Base-by-base conservation (phyloP, 1,140 invertebrate genomes). In the Zaprionus capensis region DNA sequence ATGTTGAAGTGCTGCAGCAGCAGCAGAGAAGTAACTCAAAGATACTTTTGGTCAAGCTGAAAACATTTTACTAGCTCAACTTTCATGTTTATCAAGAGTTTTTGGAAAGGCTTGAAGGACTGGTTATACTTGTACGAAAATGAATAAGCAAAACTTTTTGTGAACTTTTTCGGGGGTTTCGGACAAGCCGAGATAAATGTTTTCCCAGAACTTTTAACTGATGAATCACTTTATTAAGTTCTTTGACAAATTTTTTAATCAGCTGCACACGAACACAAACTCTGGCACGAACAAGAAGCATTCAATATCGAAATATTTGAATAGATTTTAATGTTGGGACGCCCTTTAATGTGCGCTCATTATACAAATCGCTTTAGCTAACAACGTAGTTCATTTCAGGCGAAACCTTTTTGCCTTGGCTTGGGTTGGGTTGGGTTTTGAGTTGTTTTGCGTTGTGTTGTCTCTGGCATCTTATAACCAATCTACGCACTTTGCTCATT, bases 31-130 rank as follows among this genome's bases (percentile, higher is more conserved):
- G 56, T 56, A 67, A 53, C 56, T 74, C 41, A 56, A 53, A 61
- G 64, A 81, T 73, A 70, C 77, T 75, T 80, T 46, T 41, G 53
- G 46, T 71, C 57, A 62, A 82, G 68, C 36, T 62, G 41, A 68
- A 56, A 31, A 38, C 67, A 53, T 74, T 64, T 62, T n/a, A 65
- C 67, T 59, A 69, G 26, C 63, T 28, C 44, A 56, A 82, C 65
- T 74, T 81, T 72, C 81, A 51, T 78, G 66, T 78, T 71, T 74
- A 78, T 61, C 79, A 74, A 70, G 78, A 80, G 74, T 82, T 67
- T 67, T 61, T 49, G 38, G 31, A 41, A 17, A 5, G 20, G 36
- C 26, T 44, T 55, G 57, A 61, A 68, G 57, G 7, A 28, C 56
- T 24, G 26, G 17, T 34, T 53, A 12, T 69, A 62, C 24, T 69